A percentile compares a stretch with the other conserved stretches of the same genome.
Evolutionary conservation across 2,797 vertebrate genomes (phyloP).

Genomic region (Myotis myotis): DNA sequence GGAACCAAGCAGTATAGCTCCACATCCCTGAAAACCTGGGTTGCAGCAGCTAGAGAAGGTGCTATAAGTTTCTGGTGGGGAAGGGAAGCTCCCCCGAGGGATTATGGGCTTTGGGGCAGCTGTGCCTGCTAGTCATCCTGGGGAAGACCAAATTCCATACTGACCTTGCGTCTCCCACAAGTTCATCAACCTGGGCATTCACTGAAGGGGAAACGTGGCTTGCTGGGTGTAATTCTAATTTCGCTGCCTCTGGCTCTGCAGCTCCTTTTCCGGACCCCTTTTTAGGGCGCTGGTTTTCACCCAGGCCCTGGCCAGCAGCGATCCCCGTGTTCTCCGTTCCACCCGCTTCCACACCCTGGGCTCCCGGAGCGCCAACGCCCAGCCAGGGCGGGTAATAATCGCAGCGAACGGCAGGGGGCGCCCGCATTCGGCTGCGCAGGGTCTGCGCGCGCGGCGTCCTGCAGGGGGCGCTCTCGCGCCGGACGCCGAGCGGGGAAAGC

Average conservation of each 20-base stretch:
- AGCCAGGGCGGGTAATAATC: not conserved
- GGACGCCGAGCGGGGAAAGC: not conserved
- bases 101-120: not conserved
- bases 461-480: not conserved
- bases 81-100: not conserved
- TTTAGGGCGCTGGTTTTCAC: not conserved
- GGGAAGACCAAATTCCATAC: not conserved
- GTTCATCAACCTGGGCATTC: not conserved
- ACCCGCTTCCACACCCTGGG: rapidly evolving
- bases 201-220: not conserved
- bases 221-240: not conserved
- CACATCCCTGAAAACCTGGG: not conserved
- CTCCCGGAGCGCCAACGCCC: rapidly evolving
- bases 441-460: not conserved
- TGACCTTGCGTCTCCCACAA: not conserved
- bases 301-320: not conserved
- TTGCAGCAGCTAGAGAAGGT: not conserved
- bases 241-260: not conserved
- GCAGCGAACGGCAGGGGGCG: not conserved
- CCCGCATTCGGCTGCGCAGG: not conserved
- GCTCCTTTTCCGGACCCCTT: not conserved
- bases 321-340: too few species aligned
- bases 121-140: not conserved
- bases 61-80: not conserved
- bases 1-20: not conserved